Percentiles rank a stretch among this genome's conserved stretches.
Evolutionary conservation across 2,797 vertebrate species (phyloP).

Genomic region (Salarias fasciatus): DNA sequence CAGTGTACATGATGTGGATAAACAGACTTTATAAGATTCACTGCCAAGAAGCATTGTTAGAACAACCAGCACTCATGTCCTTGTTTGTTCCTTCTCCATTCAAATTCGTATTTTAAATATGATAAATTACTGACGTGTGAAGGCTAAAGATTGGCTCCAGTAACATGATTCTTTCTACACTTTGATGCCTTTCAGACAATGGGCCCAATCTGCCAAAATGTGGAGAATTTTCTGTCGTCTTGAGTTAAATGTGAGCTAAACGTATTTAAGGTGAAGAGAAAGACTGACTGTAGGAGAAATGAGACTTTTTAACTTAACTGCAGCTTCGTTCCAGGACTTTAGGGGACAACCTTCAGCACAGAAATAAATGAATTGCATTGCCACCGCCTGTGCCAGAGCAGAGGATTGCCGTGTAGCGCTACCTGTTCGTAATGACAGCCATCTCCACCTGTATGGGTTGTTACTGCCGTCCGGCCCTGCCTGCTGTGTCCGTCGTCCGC

Average conservation of each 20-base stretch:
- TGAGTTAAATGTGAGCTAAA: background rate
- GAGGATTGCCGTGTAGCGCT: constrained; percentile 20
- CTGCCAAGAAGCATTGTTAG: too few relatives aligned
- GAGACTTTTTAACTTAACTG: background rate
- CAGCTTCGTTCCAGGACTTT: constrained; percentile 10
- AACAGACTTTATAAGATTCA: too few relatives aligned
- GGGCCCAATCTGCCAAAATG: background rate
- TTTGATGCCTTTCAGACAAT: too few relatives aligned
- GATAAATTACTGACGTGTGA: too few relatives aligned
- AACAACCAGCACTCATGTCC: too few relatives aligned
- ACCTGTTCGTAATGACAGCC: constrained; percentile 24
- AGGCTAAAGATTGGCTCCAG: too few relatives aligned
- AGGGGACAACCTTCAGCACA: constrained; percentile 1
- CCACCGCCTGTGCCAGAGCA: constrained; percentile 15
- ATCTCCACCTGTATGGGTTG: constrained; percentile 34
- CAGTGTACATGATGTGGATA: too few relatives aligned
- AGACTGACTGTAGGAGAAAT: too few relatives aligned
- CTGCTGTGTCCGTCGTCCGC: constrained; percentile 41
- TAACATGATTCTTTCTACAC: too few relatives aligned
- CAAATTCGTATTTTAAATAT: too few relatives aligned
- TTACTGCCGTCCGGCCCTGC: constrained; percentile 32
- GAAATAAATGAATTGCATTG: constrained; percentile 14
- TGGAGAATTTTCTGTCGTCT: background rate
- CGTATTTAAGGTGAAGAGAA: background rate
- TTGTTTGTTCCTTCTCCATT: too few relatives aligned